Evolutionary conservation across 1,140 invertebrate genomes (phyloP), one percentile per base, ranked within the genome.

Genomic region (Pantala flavescens): DNA sequence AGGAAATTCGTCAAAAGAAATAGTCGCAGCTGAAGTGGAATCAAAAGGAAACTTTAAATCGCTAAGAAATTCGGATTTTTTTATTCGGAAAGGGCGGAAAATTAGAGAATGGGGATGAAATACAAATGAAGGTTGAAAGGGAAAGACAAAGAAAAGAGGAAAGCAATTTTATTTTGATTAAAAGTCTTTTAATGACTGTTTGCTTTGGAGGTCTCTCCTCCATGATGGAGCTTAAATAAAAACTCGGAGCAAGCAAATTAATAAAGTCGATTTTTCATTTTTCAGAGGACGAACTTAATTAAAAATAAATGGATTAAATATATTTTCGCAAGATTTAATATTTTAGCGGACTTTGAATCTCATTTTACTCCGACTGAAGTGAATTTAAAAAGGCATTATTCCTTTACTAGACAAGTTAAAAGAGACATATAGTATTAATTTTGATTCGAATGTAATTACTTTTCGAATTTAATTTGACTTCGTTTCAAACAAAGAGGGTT

Each of bases 221-320:
- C 16, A 63, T 21, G 49, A 63, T 19, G 14, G 49, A 63, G 12
- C 28, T 36, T 7, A 63, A 63, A 63, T 19, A 63, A 63, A 21
- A 63, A 63, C 16, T 63, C n/a, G 49, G 49, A 63, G 49, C 14
- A 21, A 63, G 49, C 16, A 63, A 63, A 63, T 63, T 21, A 21
- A 16, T 63, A 63, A 63, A 63, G 49, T 3, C 16, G n/a, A 63
- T 63, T 63, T 63, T 21, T 63, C 49, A 63, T 63, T 63, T 63
- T 63, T 63, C n/a, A 16, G 16, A 3, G 49, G 49, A 21, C 49
- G 49, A 63, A 5, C 16, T 63, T 63, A 63, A 63, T 63, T 63
- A 63, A 63, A 63, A 63, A 63, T 63, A 63, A 63, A 63, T 63
- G 49, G 49, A 63, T 63, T 63, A 63, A 63, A 63, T 63, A 21